Evolutionary conservation across 53 echinoderm and acorn worm genomes (phyloP).

Genomic region (Crossaster papposus): DNA sequence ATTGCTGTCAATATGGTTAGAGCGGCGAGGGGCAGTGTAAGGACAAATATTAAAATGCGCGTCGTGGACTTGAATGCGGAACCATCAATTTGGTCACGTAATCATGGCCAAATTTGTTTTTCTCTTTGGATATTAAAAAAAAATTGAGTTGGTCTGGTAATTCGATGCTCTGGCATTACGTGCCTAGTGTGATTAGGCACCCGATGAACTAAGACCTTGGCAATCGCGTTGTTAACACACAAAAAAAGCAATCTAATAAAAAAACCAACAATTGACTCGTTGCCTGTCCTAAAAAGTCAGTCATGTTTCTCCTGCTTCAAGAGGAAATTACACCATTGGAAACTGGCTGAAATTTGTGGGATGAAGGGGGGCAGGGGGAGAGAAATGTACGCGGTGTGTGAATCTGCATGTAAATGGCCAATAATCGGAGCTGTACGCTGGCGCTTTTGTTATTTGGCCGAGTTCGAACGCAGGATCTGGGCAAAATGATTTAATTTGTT

Average conservation of each 20-base stretch:
- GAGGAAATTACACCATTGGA: conserved; percentile 49
- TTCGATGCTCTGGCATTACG: conserved; percentile 29
- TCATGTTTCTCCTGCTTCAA: conserved; percentile 9
- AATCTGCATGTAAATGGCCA: conserved; percentile 42
- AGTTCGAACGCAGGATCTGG: conserved; percentile 22
- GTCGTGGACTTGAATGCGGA: conserved; percentile 37
- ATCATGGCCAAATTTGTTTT: conserved; percentile 24
- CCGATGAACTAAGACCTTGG: conserved; percentile 27
- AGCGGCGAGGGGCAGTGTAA: background rate
- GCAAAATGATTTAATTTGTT: conserved; percentile 47
- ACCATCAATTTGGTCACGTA: conserved; percentile 35
- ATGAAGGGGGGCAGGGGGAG: background rate
- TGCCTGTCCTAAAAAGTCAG: conserved; percentile 33
- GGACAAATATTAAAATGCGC: background rate
- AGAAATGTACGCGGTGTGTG: conserved; percentile 31
- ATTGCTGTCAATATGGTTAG: background rate
- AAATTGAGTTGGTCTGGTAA: conserved; percentile 5
- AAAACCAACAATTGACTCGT: conserved; percentile 53
- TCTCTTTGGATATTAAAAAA: conserved; percentile 36
- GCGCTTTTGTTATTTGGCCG: conserved; percentile 5
- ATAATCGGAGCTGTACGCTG: background rate
- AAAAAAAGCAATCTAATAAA: conserved; percentile 44
- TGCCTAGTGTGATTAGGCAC: conserved; percentile 31
- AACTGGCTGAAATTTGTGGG: conserved; percentile 21
- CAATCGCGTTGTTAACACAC: background rate